Evolutionary conservation across 2,888 invertebrate genomes (phyloP), one percentile per base, ranked within the genome.

Genomic region (Rhagonycha lutea): DNA sequence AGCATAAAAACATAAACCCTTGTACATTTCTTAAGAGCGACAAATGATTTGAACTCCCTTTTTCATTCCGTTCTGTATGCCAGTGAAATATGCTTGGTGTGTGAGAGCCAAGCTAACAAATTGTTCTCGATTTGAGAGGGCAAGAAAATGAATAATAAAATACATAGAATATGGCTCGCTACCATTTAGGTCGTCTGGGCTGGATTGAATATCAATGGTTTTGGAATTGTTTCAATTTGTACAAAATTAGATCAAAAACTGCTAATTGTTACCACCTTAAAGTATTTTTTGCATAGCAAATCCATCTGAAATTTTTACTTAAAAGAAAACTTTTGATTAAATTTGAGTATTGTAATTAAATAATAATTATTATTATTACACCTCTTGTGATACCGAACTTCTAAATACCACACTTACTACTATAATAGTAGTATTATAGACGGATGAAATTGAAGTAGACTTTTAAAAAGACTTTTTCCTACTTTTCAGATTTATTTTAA

Each of bases 11-110:
- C 73, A 75, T 75, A 75, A 78, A 78, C 78, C 78, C 68, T 65
- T 69, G 69, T 79, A 80, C 76, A 77, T 76, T 79, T 75, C 80
- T 80, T 79, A 79, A 80, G 79, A 78, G 78, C 77, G 75, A 76
- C 78, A 77, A 78, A 76, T 79, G 79, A 78, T 76, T 69, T 74
- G 74, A 73, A 68, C 78, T 73, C 74, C 63, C 73, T 78, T 77
- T 77, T 78, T 76, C 78, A 78, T 76, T 77, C 77, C 73, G 74
- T 73, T 23, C 24, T 65, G 63, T 65, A 32, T 79, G 74, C 69
- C 70, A 69, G 75, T 78, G 79, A 79, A 79, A 78, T 75, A 78
- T 79, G 78, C 61, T 76, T 72, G 62, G 70, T 68, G 77, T 78
- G 78, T 74, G 78, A 72, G 75, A 73, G 74, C 69, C 72, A 70